phyloP scores from a whole-genome alignment of 2,113 vertebrate species.

The Brachionichthys hirsutus region DNA sequence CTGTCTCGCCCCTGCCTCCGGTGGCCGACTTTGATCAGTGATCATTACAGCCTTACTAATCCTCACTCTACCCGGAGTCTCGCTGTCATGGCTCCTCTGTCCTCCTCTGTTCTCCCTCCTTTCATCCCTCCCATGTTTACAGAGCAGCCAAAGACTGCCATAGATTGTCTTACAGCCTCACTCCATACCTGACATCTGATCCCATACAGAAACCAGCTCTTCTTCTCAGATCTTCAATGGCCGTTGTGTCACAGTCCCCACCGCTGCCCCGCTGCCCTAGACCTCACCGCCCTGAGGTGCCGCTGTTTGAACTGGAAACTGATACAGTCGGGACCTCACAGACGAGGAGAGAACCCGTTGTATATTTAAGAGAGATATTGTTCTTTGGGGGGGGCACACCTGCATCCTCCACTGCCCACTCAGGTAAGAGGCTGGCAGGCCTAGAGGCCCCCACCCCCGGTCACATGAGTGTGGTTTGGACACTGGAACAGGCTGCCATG shows the following conservation, averaged over 20 bases:
- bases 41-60: slow-evolving; percentile 79
- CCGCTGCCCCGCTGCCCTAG: slow-evolving; percentile 49
- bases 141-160: slow-evolving; percentile 75
- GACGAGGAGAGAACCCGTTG: slow-evolving; percentile 55
- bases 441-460: slow-evolving; percentile 14
- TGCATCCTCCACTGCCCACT: slow-evolving; percentile 57
- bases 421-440: slow-evolving; percentile 23
- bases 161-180: slow-evolving; percentile 83
- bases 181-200: slow-evolving; percentile 78
- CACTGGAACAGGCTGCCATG: slow-evolving; percentile 44
- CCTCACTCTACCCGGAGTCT: slow-evolving; percentile 74
- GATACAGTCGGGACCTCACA: slow-evolving; percentile 63
- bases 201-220: slow-evolving; percentile 68
- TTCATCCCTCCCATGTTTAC: slow-evolving; percentile 80
- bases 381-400: slow-evolving; percentile 61
- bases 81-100: slow-evolving; percentile 77
- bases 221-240: slow-evolving; percentile 76
- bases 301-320: slow-evolving; percentile 72
- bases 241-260: slow-evolving; percentile 69
- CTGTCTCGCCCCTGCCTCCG: slow-evolving; percentile 75
- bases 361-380: slow-evolving; percentile 55
- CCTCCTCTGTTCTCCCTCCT: slow-evolving; percentile 75
- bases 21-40: slow-evolving; percentile 80
- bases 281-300: slow-evolving; percentile 69
- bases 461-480: slow-evolving; percentile 46